Conservation (phyloP, 2,797 vertebrate genomes). For the Sebastes iracundus region DNA sequence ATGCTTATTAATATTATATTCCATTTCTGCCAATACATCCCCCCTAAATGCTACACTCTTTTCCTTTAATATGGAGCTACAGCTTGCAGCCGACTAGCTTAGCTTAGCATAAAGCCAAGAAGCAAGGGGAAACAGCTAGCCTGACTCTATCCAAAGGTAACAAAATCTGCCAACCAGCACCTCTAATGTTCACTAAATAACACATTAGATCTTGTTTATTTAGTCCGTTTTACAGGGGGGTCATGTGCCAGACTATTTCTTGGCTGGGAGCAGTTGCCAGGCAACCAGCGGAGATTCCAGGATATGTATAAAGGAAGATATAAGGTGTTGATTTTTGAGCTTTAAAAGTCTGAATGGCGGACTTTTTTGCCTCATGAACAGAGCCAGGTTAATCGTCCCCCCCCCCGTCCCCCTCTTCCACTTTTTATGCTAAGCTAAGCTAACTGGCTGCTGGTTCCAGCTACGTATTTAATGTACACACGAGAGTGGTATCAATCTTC, state of each 20-base stretch:
- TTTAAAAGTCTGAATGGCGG: not conserved
- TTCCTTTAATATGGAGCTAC: not conserved
- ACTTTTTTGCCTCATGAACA: not conserved
- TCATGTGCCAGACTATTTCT: not conserved
- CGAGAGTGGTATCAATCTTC: not conserved
- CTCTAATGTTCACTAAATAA: not conserved
- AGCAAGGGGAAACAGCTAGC: not conserved
- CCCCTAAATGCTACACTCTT: not conserved
- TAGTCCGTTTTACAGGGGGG: not conserved
- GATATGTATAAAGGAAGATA: not conserved
- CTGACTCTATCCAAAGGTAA: not conserved
- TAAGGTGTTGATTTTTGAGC: not conserved
- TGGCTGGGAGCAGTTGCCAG: not conserved
- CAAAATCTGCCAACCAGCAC: not conserved
- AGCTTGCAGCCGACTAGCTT: not conserved
- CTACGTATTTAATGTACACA: not conserved
- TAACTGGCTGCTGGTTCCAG: not conserved
- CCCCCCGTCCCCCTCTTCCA: rapidly evolving
- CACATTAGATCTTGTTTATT: not conserved
- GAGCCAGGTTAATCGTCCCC: not conserved
- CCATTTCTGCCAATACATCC: not conserved
- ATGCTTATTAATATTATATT: not conserved
- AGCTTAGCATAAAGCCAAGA: not conserved
- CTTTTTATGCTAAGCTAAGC: not conserved
- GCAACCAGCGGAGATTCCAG: not conserved